These are phyloP conservation scores for Campoletis raptor DNA, from an alignment of 2,888 invertebrate genomes.

Conservation along the genomic window DNA sequence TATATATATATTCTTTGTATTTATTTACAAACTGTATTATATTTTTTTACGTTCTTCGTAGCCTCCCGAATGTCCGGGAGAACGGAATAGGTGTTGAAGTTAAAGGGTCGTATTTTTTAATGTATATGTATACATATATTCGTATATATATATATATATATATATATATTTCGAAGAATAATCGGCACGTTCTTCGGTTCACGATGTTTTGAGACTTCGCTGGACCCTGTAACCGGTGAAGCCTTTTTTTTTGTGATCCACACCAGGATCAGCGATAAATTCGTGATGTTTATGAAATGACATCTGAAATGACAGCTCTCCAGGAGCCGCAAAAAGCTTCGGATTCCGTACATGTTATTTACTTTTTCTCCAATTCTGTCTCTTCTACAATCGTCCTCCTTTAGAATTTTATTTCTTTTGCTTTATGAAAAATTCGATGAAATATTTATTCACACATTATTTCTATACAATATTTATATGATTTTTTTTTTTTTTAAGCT, in stretches of 20 bases:
- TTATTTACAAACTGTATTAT: neutral
- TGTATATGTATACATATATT: slow-evolving; percentile 11
- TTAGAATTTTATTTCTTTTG: slow-evolving; percentile 44
- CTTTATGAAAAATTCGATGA: neutral
- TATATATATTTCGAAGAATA: slow-evolving; percentile 50
- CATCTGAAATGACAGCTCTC: slow-evolving; percentile 45
- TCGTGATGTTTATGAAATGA: slow-evolving; percentile 79
- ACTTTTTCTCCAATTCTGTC: neutral
- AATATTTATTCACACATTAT: neutral
- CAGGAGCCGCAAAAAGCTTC: slow-evolving; percentile 35
- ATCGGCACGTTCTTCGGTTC: slow-evolving; percentile 29
- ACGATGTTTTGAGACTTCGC: slow-evolving; percentile 70
- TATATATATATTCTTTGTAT: neutral
- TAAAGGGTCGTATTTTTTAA: slow-evolving; percentile 78
- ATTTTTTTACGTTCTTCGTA: neutral
- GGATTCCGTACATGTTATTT: neutral
- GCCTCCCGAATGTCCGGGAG: slow-evolving; percentile 9
- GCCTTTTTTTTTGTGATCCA: slow-evolving; percentile 21
- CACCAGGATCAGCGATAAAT: slow-evolving; percentile 73
- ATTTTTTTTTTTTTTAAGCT: neutral
- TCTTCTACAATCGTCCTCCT: slow-evolving; percentile 3
- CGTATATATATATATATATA: slow-evolving; percentile 4
- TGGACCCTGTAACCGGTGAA: slow-evolving; percentile 32
- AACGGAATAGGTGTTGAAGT: slow-evolving; percentile 77
- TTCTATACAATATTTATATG: slow-evolving; percentile 3